A percentile compares a stretch with the other conserved stretches of the same genome.
phyloP scores from a whole-genome alignment of 2,113 vertebrate genomes.

The Saguinus imperator region DNA sequence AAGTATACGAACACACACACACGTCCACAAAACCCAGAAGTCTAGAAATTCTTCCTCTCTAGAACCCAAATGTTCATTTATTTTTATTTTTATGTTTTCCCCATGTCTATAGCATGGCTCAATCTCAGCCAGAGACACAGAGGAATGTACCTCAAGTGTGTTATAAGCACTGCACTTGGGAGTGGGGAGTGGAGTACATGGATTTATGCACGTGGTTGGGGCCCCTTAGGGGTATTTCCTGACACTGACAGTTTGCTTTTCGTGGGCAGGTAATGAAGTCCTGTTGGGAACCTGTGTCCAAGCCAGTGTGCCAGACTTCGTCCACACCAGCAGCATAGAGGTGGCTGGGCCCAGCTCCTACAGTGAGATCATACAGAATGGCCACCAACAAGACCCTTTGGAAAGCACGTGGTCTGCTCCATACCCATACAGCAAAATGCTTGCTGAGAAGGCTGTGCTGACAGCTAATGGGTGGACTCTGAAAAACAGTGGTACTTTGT shows the following conservation, averaged over 20 bases:
- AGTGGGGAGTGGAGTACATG: fast-evolving
- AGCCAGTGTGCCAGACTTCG: slow-evolving; percentile 87
- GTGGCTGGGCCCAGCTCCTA: slow-evolving; percentile 92
- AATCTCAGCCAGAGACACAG: neutral
- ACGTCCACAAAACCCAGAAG: neutral
- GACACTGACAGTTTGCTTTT: neutral
- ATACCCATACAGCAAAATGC: slow-evolving; percentile 91
- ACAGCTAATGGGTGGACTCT: slow-evolving; percentile 85
- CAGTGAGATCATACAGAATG: slow-evolving; percentile 88
- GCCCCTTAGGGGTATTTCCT: neutral
- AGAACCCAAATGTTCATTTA: neutral
- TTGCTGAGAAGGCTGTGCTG: slow-evolving; percentile 90
- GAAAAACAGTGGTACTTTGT: slow-evolving; percentile 74
- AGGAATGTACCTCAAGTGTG: neutral
- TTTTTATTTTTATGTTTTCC: neutral
- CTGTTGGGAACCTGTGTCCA: slow-evolving; percentile 89
- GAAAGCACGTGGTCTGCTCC: slow-evolving; percentile 73
- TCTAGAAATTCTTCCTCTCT: neutral
- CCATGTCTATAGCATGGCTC: neutral
- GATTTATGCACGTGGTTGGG: fast-evolving
- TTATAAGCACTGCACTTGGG: fast-evolving
- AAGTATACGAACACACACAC: neutral
- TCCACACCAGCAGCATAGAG: slow-evolving; percentile 93
- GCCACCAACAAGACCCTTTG: slow-evolving; percentile 86
- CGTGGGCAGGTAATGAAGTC: slow-evolving; percentile 88